These are phyloP conservation scores for Redunca redunca DNA, from an alignment of 2,113 vertebrate species.

Conservation along the genomic window DNA sequence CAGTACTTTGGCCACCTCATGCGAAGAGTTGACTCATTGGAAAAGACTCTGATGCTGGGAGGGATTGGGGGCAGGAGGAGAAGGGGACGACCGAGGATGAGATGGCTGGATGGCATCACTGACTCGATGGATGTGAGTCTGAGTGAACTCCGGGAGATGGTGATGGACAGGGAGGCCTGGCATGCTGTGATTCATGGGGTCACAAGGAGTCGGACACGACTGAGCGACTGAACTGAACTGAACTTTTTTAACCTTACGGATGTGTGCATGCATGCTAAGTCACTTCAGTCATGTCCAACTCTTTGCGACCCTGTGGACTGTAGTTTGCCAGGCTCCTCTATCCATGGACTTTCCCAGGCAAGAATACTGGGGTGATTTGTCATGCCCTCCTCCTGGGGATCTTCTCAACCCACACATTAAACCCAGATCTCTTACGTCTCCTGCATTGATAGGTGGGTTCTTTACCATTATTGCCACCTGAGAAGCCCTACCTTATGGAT, in stretches of 20 bases:
- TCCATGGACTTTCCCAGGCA: neutral
- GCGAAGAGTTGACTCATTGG: neutral
- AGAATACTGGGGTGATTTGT: neutral
- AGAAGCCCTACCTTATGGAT: neutral
- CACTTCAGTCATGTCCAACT: neutral
- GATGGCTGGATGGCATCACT: no score
- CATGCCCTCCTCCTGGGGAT: neutral
- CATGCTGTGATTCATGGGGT: no score
- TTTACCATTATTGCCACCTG: neutral
- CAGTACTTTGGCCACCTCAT: no score
- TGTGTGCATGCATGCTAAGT: neutral
- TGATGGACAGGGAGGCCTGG: no score
- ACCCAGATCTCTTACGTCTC: neutral
- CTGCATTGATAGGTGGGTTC: neutral
- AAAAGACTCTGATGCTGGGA: no score
- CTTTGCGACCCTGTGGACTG: neutral
- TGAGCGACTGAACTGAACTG: no score
- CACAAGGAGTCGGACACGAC: no score
- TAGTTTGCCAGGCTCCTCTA: neutral
- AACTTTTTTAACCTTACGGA: neutral
- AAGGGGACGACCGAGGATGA: no score
- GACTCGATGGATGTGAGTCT: no score
- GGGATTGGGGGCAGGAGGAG: no score
- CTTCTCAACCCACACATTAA: neutral
- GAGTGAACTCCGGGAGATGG: no score